These are phyloP conservation scores for Pachyseris speciosa DNA, from an alignment of 64 coral and sea anemone species.

Conservation along the genomic window DNA sequence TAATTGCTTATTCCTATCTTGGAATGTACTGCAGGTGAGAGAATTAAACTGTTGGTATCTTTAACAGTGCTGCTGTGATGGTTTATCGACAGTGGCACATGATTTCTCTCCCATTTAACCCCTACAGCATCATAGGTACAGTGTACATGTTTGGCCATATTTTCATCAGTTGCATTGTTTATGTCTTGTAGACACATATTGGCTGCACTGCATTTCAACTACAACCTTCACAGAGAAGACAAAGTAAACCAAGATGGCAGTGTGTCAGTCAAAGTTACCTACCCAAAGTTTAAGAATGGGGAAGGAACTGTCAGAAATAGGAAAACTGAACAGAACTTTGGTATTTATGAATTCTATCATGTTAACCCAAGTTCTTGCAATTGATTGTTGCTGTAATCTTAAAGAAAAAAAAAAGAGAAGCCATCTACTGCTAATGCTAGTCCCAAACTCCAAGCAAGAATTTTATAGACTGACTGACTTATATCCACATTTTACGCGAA, in stretches of 20 bases:
- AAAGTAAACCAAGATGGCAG: neutral
- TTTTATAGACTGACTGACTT: neutral
- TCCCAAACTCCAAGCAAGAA: neutral
- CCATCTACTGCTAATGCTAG: neutral
- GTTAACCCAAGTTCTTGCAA: neutral
- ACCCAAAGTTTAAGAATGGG: conserved; percentile 1
- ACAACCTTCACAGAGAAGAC: conserved; percentile 3
- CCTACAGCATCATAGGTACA: neutral
- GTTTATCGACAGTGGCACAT: too few species aligned
- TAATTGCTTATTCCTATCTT: too few species aligned
- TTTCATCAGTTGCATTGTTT: neutral
- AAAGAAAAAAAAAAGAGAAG: neutral
- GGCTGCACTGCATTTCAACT: conserved; percentile 18
- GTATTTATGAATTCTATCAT: neutral
- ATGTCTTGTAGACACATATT: neutral
- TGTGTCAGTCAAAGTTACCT: neutral
- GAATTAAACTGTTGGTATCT: too few species aligned
- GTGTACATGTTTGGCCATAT: neutral
- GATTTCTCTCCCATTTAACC: neutral
- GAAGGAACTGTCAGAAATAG: neutral
- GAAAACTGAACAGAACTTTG: neutral
- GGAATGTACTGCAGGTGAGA: too few species aligned
- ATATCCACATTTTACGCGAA: too few species aligned
- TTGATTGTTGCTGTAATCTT: neutral
- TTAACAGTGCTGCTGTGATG: too few species aligned